Evolutionary conservation across 2,888 invertebrate genomes (phyloP), one percentile per base, ranked within the genome.

Genomic region (Trilocha varians): DNA sequence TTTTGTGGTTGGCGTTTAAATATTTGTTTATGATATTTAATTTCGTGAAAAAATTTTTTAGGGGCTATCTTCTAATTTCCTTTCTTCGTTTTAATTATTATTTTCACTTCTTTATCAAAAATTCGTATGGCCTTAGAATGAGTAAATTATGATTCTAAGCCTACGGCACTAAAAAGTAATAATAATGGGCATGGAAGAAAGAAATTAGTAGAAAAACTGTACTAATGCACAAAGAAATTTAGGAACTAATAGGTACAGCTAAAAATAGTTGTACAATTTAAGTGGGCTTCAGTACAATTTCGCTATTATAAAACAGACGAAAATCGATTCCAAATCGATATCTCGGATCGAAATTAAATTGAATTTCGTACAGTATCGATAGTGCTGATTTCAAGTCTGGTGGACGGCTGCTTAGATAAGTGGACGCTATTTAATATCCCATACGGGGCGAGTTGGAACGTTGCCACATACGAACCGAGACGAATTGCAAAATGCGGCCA

Each of bases 381-480:
- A 68, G 62, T 65, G 69, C 70, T 70, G 73, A 78, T 70, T 64
- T 62, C 52, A 55, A 65, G 64, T 64, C 65, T 65, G 62, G 60
- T 53, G 62, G 66, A 55, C 62, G 59, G 57, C 45, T 56, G 59
- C 59, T 66, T 65, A 75, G 75, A 78, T 74, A 78, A 77, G 70
- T 72, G 75, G 69, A 49, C 64, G 66, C 65, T 83, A 77, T 68
- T 82, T 72, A 72, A 77, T 75, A 74, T 71, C 64, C 55, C 48
- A 60, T 51, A 62, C 44, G 50, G 57, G 50, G 49, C 38, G 41
- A 50, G 51, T 62, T 75, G 78, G 76, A 65, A 49, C 43, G 32
- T 50, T 62, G 72, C 74, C 76, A 75, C 43, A 42, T 45, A 42
- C 47, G 50, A 51, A 49, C 58, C 52, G 47, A 58, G 57, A 47